Evolutionary conservation across 2,888 invertebrate genomes (phyloP).

Genomic region (Callimorpha dominula): DNA sequence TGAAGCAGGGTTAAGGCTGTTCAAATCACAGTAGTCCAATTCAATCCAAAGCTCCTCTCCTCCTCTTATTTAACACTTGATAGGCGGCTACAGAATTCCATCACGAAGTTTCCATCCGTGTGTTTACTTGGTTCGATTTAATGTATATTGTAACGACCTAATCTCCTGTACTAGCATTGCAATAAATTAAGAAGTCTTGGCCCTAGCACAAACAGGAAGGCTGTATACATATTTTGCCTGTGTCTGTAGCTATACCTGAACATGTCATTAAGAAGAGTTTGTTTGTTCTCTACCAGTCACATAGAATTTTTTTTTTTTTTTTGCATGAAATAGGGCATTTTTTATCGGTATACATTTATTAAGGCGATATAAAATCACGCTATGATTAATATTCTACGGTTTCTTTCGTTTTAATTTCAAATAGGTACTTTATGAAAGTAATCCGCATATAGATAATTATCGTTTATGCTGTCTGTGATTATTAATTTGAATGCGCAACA

Average conservation of each 20-base stretch:
- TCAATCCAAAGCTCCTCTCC: neutral
- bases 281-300: neutral
- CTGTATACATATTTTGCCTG: too few relatives aligned
- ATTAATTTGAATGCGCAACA: constrained; percentile 39
- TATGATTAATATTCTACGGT: neutral
- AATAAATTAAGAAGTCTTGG: neutral
- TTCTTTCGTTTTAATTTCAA: too few relatives aligned
- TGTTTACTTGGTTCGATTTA: neutral
- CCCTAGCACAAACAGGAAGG: neutral
- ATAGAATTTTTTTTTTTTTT: too few relatives aligned
- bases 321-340: neutral
- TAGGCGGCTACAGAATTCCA: neutral
- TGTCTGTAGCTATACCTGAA: neutral
- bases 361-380: neutral
- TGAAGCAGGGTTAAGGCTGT: too few relatives aligned
- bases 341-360: neutral
- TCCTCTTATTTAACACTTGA: neutral
- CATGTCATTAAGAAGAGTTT: neutral
- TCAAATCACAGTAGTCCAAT: too few relatives aligned
- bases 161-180: neutral
- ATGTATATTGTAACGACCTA: neutral
- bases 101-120: too few relatives aligned
- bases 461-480: constrained; percentile 17
- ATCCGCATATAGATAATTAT: neutral
- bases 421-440: too few relatives aligned